Percentiles rank a stretch among this genome's conserved stretches.
Conservation (phyloP, 2,113 vertebrate species). For the Nettapus auritus region DNA sequence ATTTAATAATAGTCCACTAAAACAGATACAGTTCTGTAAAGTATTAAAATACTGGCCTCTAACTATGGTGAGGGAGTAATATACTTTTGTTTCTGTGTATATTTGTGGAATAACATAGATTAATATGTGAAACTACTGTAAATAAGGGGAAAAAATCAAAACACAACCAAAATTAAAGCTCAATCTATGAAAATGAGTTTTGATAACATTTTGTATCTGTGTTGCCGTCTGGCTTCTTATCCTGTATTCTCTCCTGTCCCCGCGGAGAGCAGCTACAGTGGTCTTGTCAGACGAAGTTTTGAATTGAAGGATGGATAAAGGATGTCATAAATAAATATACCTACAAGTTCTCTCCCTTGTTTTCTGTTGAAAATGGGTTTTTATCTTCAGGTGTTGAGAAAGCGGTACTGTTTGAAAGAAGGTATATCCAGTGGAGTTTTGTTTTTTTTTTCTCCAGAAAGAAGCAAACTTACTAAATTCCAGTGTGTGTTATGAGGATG, state of each 20-base stretch:
- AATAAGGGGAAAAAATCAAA: fast-evolving
- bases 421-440: background rate
- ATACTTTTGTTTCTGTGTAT: background rate
- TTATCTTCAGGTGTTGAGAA: background rate
- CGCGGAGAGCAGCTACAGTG: background rate
- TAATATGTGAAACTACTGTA: background rate
- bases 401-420: background rate
- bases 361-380: background rate
- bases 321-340: background rate
- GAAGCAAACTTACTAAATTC: background rate
- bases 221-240: background rate
- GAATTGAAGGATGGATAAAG: background rate
- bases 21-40: background rate
- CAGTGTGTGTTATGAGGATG: background rate
- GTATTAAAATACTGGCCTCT: background rate
- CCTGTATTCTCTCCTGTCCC: background rate
- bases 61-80: background rate
- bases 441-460: background rate
- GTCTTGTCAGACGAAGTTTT: background rate
- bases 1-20: background rate
- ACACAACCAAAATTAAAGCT: background rate
- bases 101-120: fast-evolving
- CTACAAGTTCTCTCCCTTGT: background rate
- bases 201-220: background rate
- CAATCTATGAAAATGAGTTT: background rate